Evolutionary conservation across 2,888 invertebrate species (phyloP).

Genomic region (Eilema griseolum): DNA sequence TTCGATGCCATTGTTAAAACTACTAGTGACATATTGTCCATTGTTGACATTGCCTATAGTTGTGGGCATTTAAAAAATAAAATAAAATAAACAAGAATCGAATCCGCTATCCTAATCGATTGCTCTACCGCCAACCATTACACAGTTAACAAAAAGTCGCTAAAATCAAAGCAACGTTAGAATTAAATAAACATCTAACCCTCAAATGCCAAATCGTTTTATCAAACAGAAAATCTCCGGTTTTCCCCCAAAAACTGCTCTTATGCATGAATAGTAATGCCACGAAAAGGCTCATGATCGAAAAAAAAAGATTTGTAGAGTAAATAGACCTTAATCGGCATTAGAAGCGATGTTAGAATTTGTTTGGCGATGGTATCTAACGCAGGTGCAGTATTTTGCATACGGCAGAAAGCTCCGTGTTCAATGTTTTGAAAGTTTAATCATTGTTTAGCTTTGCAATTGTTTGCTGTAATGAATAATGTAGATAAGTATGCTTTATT

Average conservation of each 20-base stretch:
- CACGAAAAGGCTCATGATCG: constrained; percentile 9
- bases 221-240: constrained; percentile 36
- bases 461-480: neutral
- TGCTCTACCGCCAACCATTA: neutral
- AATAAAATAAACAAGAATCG: neutral
- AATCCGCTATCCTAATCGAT: neutral
- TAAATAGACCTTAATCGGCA: constrained; percentile 45
- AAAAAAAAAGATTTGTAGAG: constrained; percentile 20
- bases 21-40: no score
- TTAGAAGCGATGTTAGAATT: constrained; percentile 61
- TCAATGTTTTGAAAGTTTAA: constrained; percentile 13
- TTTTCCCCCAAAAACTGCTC: constrained; percentile 44
- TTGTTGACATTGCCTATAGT: no score
- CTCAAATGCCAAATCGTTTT: constrained; percentile 35
- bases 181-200: constrained; percentile 21
- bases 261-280: constrained; percentile 29
- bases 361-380: constrained; percentile 50
- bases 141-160: neutral
- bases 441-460: neutral
- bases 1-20: no score
- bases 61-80: no score
- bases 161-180: neutral
- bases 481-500: neutral
- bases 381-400: constrained; percentile 65
- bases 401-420: constrained; percentile 29